Evolutionary conservation across 2,113 vertebrate species (phyloP), one percentile per base, ranked within the genome.

Genomic region (Ophthalmolycus amberensis): DNA sequence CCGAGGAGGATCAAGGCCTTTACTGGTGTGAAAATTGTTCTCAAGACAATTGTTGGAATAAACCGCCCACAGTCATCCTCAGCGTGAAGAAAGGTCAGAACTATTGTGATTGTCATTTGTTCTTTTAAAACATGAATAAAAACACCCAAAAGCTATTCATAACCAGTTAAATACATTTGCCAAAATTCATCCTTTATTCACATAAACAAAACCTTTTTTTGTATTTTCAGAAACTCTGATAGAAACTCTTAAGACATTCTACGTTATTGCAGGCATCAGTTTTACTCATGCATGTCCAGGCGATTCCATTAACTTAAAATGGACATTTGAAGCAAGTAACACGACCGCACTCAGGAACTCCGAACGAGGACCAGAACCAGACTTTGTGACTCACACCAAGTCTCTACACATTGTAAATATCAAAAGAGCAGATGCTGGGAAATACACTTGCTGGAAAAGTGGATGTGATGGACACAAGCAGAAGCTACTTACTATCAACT

Each of bases 11-110:
- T 71, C 40, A 89, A 67, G 92, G 93, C n/a, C n/a, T 48, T 14
- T 94, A 94, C 84, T 67, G 74, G 46, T 94, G 92, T 85, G n/a
- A 86, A 77, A 11, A 29, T 1, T 89, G 86, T 68, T 9, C 22
- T 58, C 1, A 56, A 11, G 0, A 6, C 4, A 9, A 0, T 0
- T 91, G 87, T 37, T 0, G 0, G 9, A 40, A 3, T 2, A 3
- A 56, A 37, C 2, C 5, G 27, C 1, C 0, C 6, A 27, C 29
- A 25, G 34, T 34, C 34, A 68, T 65, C 44, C 14, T 85, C 73
- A 69, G n/a, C 12, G 50, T 90, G 8, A 50, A 78, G 8, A 83
- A 88, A 85, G 91, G 90, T 94, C 48, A 80, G 83, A 83, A 2
- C 18, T 12, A 7, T 10, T 32, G 0, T 15, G 8, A 67, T 37